Evolutionary conservation across 2,888 invertebrate genomes (phyloP).

Genomic region (Rhingia campestris): DNA sequence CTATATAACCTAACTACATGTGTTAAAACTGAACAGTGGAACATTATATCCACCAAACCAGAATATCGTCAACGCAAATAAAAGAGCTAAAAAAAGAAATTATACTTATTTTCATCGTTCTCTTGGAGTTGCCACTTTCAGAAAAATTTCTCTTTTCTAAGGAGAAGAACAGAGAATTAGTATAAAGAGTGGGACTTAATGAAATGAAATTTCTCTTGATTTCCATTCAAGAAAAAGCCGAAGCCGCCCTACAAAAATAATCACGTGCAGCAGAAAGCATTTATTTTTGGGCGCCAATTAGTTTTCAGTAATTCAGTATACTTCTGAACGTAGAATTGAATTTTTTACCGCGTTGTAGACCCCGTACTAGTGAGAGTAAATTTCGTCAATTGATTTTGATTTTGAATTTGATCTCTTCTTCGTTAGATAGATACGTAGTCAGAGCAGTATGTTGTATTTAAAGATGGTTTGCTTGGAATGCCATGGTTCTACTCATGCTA

Average conservation of each 20-base stretch:
- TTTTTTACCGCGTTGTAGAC: constrained; percentile 30
- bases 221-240: neutral
- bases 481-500: neutral
- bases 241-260: neutral
- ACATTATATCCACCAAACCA: neutral
- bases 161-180: too few relatives aligned
- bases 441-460: neutral
- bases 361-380: too few relatives aligned
- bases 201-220: neutral
- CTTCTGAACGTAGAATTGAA: neutral
- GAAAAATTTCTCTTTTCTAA: too few relatives aligned
- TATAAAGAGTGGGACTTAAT: too few relatives aligned
- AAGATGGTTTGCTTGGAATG: neutral
- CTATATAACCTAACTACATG: neutral
- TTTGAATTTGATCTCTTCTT: too few relatives aligned
- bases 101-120: neutral
- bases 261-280: constrained; percentile 17
- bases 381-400: too few relatives aligned
- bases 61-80: neutral
- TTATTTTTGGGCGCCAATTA: constrained; percentile 42
- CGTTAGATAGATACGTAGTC: neutral
- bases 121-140: too few relatives aligned
- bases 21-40: neutral
- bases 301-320: neutral
- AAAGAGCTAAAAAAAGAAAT: neutral